These are phyloP conservation scores for Pseudoatta argentina DNA, from an alignment of 1,140 invertebrate species.

Conservation along the genomic window DNA sequence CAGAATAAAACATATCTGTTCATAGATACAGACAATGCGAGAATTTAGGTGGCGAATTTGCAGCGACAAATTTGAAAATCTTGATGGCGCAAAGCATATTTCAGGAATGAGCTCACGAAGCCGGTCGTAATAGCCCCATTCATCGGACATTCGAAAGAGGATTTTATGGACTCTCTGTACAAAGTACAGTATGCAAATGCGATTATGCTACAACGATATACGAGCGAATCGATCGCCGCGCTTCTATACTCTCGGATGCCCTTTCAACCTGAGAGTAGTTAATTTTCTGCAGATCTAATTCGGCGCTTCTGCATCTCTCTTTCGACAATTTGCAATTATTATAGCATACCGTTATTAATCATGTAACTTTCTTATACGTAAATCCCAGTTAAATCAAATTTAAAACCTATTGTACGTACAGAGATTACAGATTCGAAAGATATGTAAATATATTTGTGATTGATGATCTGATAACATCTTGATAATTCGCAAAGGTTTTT, in stretches of 20 bases:
- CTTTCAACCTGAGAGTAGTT: slow-evolving; percentile 72
- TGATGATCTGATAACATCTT: background rate
- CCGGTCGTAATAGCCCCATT: slow-evolving; percentile 63
- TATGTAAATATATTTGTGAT: background rate
- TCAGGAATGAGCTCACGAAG: slow-evolving; percentile 41
- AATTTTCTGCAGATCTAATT: slow-evolving; percentile 70
- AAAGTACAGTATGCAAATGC: slow-evolving; percentile 75
- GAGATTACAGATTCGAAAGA: background rate
- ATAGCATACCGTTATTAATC: slow-evolving; percentile 1
- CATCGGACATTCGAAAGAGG: slow-evolving; percentile 70
- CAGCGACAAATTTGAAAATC: slow-evolving; percentile 42
- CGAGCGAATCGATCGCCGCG: slow-evolving; percentile 65
- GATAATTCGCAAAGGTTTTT: background rate
- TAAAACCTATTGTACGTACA: background rate
- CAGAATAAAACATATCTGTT: background rate
- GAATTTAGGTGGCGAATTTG: slow-evolving; percentile 37
- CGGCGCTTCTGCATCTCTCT: slow-evolving; percentile 32
- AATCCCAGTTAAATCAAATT: background rate
- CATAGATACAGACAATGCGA: background rate
- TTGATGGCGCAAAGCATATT: slow-evolving; percentile 43
- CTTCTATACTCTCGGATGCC: slow-evolving; percentile 52
- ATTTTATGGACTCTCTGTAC: slow-evolving; percentile 71
- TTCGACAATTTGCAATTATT: slow-evolving; percentile 29
- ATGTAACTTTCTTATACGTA: slow-evolving; percentile 13
- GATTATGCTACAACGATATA: slow-evolving; percentile 72